phyloP scores from a whole-genome alignment of 2,113 vertebrate species.

The Python bivittatus region DNA sequence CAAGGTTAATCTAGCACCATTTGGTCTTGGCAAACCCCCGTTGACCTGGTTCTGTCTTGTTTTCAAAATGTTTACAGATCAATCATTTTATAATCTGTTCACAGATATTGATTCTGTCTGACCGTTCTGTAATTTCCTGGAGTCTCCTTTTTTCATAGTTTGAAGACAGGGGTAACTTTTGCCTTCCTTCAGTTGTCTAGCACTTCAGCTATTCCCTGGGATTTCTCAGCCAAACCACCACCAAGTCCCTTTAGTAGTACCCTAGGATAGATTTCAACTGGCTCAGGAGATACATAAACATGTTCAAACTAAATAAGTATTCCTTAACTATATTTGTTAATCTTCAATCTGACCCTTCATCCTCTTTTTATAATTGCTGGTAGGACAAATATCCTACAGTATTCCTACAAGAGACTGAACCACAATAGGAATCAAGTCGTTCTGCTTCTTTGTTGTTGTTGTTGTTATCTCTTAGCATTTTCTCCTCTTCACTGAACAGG shows the following conservation, averaged over 20 bases:
- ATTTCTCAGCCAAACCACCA: no score
- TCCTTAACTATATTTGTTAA: neutral
- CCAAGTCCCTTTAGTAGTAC: no score
- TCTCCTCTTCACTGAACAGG: neutral
- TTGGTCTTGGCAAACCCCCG: neutral
- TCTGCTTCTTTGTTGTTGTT: neutral
- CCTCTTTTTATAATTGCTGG: neutral
- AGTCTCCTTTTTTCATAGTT: neutral
- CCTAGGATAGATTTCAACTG: no score
- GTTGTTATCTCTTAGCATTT: neutral
- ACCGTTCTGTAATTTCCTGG: no score
- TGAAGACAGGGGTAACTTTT: neutral
- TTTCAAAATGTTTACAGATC: neutral
- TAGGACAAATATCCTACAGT: neutral
- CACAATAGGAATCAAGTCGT: neutral
- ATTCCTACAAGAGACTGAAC: neutral
- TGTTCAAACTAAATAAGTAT: neutral
- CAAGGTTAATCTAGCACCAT: neutral
- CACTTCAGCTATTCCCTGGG: neutral
- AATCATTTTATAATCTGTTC: neutral
- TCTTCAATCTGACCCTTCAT: neutral
- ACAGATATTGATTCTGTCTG: neutral
- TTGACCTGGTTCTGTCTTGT: neutral
- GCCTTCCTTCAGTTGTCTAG: neutral
- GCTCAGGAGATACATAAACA: neutral